Base-by-base conservation (phyloP, 2,113 vertebrate species). In the Eclectus roratus region DNA sequence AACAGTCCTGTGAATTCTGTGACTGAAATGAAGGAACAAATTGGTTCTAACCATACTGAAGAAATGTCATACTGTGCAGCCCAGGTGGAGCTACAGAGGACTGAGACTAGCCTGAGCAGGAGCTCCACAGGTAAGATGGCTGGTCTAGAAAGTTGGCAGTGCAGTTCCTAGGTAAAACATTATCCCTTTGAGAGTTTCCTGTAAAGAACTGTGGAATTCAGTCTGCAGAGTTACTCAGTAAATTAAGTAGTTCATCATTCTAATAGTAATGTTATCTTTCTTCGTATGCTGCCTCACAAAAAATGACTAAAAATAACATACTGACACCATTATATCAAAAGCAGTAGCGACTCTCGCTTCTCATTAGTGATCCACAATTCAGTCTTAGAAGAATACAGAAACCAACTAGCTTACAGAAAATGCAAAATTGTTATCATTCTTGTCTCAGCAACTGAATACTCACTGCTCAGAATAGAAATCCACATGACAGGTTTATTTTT, bases 401-500 rank as follows among this genome's bases (percentile, higher is more conserved):
- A 58, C 77, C 55, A 79, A 77, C 52, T 46, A 77, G 73, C 81
- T 90, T 91, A 53, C 52, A 92, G 83, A 89, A 83, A 87, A 72
- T 85, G 80, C 86, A 96, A 49, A 95, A 94, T 83, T 85, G 79
- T 87, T 91, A 80, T 71, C 74, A 27, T 91, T 95, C 79, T 66
- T 93, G 93, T 92, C 94, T 95, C 87, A 69, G 91, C 89, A 93
- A 82, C 94, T 91, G 83, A 96, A 93, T 95, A 74, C 86, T 91
- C 84, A 89, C 85, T 83, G 66, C 93, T 96, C 68, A 78, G 88
- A 96, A 96, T 90, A 93, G 90, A 94, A 94, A 90, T 91, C 93
- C 95, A 93, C 86, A 80, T 93, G 93, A 94, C 92, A 95, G 91
- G 94, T 96, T 96, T 97, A 96, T 97, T 96, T 97, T 96, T 97